These are phyloP conservation scores for Eospalax fontanierii DNA, from an alignment of 2,797 vertebrate species.

Conservation along the genomic window DNA sequence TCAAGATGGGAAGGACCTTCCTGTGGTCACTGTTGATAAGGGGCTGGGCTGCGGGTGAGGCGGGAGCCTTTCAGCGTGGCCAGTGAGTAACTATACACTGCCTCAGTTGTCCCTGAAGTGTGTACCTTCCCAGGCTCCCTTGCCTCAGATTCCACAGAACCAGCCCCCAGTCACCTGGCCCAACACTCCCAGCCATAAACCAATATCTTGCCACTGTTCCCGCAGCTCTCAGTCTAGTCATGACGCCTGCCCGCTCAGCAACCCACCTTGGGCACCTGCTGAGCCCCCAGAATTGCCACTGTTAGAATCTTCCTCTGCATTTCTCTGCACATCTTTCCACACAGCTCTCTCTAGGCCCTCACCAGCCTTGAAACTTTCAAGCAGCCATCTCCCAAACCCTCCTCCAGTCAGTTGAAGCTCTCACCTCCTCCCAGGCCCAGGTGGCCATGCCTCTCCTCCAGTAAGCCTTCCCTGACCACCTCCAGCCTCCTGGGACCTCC, in stretches of 20 bases:
- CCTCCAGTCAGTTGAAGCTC: no score
- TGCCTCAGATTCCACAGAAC: neutral
- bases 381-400: neutral
- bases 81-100: neutral
- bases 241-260: no score
- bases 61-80: neutral
- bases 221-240: neutral
- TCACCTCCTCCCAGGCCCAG: neutral
- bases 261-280: neutral
- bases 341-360: neutral
- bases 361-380: neutral
- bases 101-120: neutral
- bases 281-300: neutral
- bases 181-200: neutral
- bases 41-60: neutral
- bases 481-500: no score
- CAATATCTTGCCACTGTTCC: neutral
- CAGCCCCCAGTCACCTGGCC: neutral
- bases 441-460: neutral
- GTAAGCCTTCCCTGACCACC: neutral
- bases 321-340: neutral
- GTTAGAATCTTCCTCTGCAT: neutral
- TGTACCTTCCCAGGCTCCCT: neutral
- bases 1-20: slow-evolving; percentile 57
- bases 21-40: slow-evolving; percentile 41